Base-by-base conservation (phyloP, 2,797 vertebrate genomes). In the Paramormyrops hopkinsi region DNA sequence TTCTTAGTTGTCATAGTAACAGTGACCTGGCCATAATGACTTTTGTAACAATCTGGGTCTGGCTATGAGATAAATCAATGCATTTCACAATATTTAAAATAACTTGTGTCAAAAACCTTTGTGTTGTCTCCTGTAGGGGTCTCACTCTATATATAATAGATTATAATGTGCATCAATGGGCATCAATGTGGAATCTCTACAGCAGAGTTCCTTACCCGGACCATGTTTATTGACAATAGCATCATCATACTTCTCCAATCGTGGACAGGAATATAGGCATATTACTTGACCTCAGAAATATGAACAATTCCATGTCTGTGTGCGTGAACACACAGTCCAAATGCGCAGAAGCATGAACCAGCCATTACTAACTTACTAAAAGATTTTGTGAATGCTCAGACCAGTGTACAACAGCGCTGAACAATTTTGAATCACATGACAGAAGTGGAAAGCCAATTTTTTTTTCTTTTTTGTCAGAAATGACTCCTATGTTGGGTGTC, bases 51-150 rank as follows among this genome's bases (percentile, higher is more conserved):
- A 44, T 41, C 41, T 82, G 33, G 76, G 41, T 82, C 37, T 82
- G 73, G 14, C 73, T 41, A 79, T 79, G 33, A 79, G 73, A 8
- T 44, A 44, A 44, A 14, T 29, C 11, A 69, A 33, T 33, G 29
- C 65, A 73, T 73, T 73, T 73, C 29, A 73, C 65, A 73, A 73
- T 73, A 73, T 73, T 73, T 73, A 73, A 73, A 73, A 73, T 73
- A 73, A 73, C 65, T 73, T 17, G 29, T 73, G 29, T 73, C 65
- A 73, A 33, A 73, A 73, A 17, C 65, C 12, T 33, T 73, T 73
- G 59, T 73, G 12, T 73, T 37, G 65, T 37, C 12, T 37, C 29
- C 79, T 48, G 12, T 48, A 83, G n/a, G 19, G 56, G n/a, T 83
- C 79, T 83, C 7, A 48, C 19, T 48, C 44, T 83, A 83, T 82